Base-by-base conservation (phyloP, 1,140 invertebrate species). In the Callitettix versicolor region DNA sequence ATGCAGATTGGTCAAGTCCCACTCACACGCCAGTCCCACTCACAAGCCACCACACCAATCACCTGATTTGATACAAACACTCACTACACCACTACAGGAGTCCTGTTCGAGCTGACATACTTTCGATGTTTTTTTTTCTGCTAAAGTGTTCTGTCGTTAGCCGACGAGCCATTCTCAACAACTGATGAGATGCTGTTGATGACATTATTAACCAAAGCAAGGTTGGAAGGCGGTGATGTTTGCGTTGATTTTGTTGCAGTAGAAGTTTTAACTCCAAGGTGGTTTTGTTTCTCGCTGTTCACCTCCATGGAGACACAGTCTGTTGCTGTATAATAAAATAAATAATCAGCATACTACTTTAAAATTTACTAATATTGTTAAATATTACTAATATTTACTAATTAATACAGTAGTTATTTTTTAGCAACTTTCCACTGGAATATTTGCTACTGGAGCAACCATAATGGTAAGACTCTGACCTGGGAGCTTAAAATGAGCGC, bases 261-360 rank as follows among this genome's bases (percentile, higher is more conserved):
- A 14, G 14, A 34, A 3, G 36, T 34, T 21, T 49, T 51, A 6
- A 36, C 48, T 20, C 36, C 36, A 3, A 20, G 17, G 48, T 36
- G 4, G 11, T 51, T 51, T 14, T 51, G 34, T 14, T 30, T 38
- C 6, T 51, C 48, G 11, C 36, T 34, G 33, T 51, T 51, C 30
- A 51, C 21, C 24, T 51, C 33, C 21, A 51, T 17, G 14, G 48
- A 26, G 34, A 51, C 36, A 30, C 48, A 51, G 11, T 51, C 48
- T 20, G 26, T 30, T 30, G 26, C 24, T 36, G 21, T 49, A 3
- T 6, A n/a, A 18, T 51, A 21, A 3, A 36, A 51, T 1, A 41
- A 5, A 3, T n/a, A 5, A 3, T 41, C 3, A 4, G 3, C 3
- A 41, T 41, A 41, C 3, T 5, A 20, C 3, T 5, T 41, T 5